Conservation (phyloP, 2,888 invertebrate species). For the Lasioglossum vierecki region DNA sequence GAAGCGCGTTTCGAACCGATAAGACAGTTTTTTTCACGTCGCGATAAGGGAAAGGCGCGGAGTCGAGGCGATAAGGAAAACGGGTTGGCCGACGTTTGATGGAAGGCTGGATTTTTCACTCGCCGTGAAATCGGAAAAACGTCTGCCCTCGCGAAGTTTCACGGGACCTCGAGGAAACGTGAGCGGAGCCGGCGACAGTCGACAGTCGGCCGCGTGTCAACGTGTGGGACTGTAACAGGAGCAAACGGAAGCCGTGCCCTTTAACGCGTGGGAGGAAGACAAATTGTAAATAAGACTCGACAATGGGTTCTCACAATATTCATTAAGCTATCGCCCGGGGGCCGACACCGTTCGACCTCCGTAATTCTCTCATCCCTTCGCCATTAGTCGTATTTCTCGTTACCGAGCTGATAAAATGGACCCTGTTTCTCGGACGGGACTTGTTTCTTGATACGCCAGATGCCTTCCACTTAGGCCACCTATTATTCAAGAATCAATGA, state of each 20-base stretch:
- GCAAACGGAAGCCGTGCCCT: constrained; percentile 53
- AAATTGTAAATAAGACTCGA: constrained; percentile 33
- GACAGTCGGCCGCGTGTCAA: background rate
- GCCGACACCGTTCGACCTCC: background rate
- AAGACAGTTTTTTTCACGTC: background rate
- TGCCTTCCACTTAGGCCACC: background rate
- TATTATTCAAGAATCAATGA: background rate
- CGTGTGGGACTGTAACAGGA: constrained; percentile 45
- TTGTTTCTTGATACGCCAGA: background rate
- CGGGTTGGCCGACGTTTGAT: background rate
- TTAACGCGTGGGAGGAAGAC: constrained; percentile 25
- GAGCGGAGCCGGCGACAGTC: background rate
- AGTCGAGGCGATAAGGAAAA: background rate
- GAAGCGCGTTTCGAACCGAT: background rate
- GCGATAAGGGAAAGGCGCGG: background rate
- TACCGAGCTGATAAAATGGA: background rate
- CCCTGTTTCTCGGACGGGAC: background rate
- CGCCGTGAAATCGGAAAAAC: background rate
- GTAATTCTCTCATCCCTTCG: background rate
- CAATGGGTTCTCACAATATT: constrained; percentile 32
- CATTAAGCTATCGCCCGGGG: constrained; percentile 7
- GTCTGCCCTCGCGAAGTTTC: constrained; percentile 20
- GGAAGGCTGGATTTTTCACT: background rate
- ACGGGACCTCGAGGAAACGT: background rate
- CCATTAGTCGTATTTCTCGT: constrained; percentile 1